Conservation (phyloP, 2,797 vertebrate species). For the Hozukius guyotensis region DNA sequence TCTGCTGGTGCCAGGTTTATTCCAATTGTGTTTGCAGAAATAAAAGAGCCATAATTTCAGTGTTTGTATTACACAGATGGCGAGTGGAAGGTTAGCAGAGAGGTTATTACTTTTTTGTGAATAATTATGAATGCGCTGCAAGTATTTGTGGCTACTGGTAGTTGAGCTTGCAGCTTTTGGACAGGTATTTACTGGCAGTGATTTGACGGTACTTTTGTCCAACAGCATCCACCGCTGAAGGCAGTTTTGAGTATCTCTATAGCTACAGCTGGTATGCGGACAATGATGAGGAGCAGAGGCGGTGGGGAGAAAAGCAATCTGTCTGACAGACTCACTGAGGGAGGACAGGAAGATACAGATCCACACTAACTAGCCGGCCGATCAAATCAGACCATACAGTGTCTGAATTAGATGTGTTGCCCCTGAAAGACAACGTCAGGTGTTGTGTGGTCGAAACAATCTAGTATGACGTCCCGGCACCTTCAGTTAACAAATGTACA, state of each 20-base stretch:
- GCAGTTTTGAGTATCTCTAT: conserved; percentile 11
- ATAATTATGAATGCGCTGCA: not conserved
- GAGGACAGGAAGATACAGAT: conserved; percentile 36
- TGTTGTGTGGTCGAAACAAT: conserved; percentile 20
- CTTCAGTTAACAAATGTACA: not conserved
- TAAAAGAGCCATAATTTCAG: conserved; percentile 31
- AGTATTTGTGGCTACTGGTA: not conserved
- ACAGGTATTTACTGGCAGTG: conserved; percentile 8
- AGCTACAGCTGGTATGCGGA: conserved; percentile 8
- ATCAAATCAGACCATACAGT: conserved; percentile 28
- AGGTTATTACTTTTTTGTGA: not conserved
- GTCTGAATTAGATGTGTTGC: conserved; percentile 20
- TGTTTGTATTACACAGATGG: conserved; percentile 10
- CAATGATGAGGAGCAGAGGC: not conserved
- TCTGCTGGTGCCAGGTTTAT: conserved; percentile 40
- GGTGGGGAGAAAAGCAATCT: conserved; percentile 29
- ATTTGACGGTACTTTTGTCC: conserved; percentile 16
- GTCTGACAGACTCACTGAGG: conserved; percentile 26
- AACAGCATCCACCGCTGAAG: conserved; percentile 3
- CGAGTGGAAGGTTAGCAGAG: not conserved
- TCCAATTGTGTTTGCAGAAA: conserved; percentile 43
- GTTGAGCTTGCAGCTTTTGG: not conserved
- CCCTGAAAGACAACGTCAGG: conserved; percentile 14
- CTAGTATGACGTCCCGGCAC: not conserved
- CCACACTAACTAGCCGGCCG: conserved; percentile 29